Evolutionary conservation across 2,888 invertebrate species (phyloP).

Genomic region (Drosophila kanekoi): DNA sequence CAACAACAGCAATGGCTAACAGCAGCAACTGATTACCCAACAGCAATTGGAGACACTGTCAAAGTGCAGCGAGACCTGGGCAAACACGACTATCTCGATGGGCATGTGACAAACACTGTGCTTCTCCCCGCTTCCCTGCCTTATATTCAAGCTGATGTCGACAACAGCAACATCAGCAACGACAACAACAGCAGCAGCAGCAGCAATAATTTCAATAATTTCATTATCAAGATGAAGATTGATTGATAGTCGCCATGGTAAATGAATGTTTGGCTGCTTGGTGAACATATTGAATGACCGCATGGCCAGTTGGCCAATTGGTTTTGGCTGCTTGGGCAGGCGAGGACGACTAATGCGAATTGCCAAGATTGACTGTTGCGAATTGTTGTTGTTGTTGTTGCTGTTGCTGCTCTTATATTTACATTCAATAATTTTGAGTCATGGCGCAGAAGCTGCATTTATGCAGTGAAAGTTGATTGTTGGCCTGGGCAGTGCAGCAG

Average conservation of each 20-base stretch:
- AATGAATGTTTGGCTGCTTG: conserved; percentile 39
- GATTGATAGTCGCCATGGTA: conserved; percentile 61
- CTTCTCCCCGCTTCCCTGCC: conserved; percentile 1
- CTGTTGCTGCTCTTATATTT: conserved; percentile 34
- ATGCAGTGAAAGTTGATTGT: conserved; percentile 72
- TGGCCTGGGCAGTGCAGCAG: conserved; percentile 31
- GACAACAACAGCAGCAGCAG: conserved; percentile 8
- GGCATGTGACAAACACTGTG: conserved; percentile 61
- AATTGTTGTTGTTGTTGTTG: conserved; percentile 23
- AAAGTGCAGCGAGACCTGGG: conserved; percentile 14
- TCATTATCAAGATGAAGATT: conserved; percentile 80
- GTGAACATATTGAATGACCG: conserved; percentile 40
- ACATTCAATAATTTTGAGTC: conserved; percentile 66
- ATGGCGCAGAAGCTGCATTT: conserved; percentile 48
- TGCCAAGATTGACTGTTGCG: conserved; percentile 28
- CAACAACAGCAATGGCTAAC: conserved; percentile 23
- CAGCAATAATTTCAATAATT: conserved; percentile 70
- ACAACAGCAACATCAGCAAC: conserved; percentile 28
- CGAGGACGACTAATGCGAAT: conserved; percentile 29
- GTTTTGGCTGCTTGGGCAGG: conserved; percentile 5
- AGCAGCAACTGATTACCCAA: conserved; percentile 56
- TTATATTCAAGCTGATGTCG: background rate
- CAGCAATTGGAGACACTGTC: conserved; percentile 40
- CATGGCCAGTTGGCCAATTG: conserved; percentile 39
- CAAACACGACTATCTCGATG: conserved; percentile 22